Conservation (phyloP, 2,113 vertebrate species). For the Poeciliopsis turrubarensis region DNA sequence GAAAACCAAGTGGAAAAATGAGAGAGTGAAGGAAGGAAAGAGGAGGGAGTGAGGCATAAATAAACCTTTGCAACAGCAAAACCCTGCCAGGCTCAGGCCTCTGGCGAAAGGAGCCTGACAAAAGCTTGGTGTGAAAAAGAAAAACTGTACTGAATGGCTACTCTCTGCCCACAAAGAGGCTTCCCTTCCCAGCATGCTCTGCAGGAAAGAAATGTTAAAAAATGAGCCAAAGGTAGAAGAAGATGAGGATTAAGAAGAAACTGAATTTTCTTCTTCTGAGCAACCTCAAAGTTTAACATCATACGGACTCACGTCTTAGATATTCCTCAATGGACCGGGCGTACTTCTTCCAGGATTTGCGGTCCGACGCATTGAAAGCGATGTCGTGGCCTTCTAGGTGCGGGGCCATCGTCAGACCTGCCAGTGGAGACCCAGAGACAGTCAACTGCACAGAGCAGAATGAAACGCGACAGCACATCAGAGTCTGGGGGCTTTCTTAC, state of each 20-base stretch:
- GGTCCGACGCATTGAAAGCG: conserved; percentile 87
- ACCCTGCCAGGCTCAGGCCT: conserved; percentile 72
- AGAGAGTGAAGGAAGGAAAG: conserved; percentile 36
- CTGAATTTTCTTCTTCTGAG: conserved; percentile 25
- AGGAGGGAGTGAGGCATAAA: conserved; percentile 71
- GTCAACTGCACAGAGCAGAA: conserved; percentile 71
- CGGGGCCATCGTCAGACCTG: conserved; percentile 96
- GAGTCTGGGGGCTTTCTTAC: conserved; percentile 72
- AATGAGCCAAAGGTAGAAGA: conserved; percentile 60
- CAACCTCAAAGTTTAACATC: conserved; percentile 11
- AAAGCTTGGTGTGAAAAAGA: conserved; percentile 69
- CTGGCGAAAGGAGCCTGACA: conserved; percentile 76
- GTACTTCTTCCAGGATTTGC: conserved; percentile 89
- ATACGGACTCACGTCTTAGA: conserved; percentile 85
- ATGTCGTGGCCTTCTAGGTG: conserved; percentile 87
- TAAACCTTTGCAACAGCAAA: conserved; percentile 68
- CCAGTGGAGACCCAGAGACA: conserved; percentile 73
- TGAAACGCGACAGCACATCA: conserved; percentile 26
- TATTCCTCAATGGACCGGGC: conserved; percentile 86
- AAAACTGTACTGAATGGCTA: conserved; percentile 60
- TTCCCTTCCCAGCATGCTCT: conserved; percentile 78
- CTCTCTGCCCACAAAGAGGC: conserved; percentile 75
- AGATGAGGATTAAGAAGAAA: conserved; percentile 61
- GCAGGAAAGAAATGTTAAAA: conserved; percentile 64
- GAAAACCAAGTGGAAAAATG: conserved; percentile 23